Percentiles rank a stretch among this genome's conserved stretches.
Conservation (phyloP, 2,888 invertebrate species). For the Cyclophora albipunctata region DNA sequence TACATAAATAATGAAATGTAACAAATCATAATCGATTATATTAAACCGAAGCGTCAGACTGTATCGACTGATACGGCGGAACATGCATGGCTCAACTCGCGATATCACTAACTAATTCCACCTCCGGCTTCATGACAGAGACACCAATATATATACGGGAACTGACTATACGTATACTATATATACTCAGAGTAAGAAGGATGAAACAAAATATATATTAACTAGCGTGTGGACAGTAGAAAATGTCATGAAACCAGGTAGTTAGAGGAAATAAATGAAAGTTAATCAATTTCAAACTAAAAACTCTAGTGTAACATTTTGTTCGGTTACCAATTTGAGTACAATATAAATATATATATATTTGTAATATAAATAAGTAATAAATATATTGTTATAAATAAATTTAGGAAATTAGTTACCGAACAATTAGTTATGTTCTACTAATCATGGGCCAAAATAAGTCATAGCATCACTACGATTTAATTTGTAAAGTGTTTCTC, state of each 20-base stretch:
- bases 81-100: slow-evolving; percentile 55
- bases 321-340: slow-evolving; percentile 56
- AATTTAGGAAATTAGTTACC: slow-evolving; percentile 49
- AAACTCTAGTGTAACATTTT: slow-evolving; percentile 41
- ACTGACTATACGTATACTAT: slow-evolving; percentile 11
- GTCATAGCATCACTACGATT: slow-evolving; percentile 57
- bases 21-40: slow-evolving; percentile 23
- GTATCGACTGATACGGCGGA: slow-evolving; percentile 39
- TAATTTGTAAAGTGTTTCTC: slow-evolving; percentile 73
- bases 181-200: slow-evolving; percentile 18
- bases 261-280: slow-evolving; percentile 39
- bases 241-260: slow-evolving; percentile 63
- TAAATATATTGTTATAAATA: too few species aligned
- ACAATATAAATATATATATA: slow-evolving; percentile 1
- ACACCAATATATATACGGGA: slow-evolving; percentile 20
- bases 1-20: slow-evolving; percentile 19
- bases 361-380: not conserved
- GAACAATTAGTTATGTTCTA: slow-evolving; percentile 51
- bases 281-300: slow-evolving; percentile 43
- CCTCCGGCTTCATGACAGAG: slow-evolving; percentile 54
- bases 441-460: slow-evolving; percentile 64
- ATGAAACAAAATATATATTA: slow-evolving; percentile 16
- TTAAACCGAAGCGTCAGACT: slow-evolving; percentile 60
- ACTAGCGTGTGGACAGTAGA: slow-evolving; percentile 19
- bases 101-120: slow-evolving; percentile 32